Conservation (phyloP, 2,797 vertebrate genomes). For the Enteromius afrohamiltoni region DNA sequence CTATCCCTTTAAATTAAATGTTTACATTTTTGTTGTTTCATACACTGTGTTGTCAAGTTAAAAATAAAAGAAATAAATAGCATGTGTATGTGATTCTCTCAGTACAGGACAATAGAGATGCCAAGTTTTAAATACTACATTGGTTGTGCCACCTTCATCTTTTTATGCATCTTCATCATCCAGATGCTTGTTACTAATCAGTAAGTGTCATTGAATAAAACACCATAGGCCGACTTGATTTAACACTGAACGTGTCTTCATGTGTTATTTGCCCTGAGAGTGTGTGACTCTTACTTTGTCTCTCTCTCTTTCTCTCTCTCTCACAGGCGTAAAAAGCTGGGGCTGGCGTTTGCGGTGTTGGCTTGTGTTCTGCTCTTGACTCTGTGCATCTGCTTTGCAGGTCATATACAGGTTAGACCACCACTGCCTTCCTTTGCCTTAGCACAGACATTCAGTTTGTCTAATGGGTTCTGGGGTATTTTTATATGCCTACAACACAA, state of each 20-base stretch:
- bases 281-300: slow-evolving; percentile 8
- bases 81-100: slow-evolving; percentile 38
- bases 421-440: slow-evolving; percentile 16
- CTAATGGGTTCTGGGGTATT: background rate
- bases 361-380: slow-evolving; percentile 80
- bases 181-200: slow-evolving; percentile 84
- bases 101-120: slow-evolving; percentile 92
- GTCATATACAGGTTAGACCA: slow-evolving; percentile 85
- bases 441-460: slow-evolving; percentile 23
- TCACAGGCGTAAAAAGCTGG: slow-evolving; percentile 77
- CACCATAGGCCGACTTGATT: background rate
- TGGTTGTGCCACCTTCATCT: slow-evolving; percentile 85
- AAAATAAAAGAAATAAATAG: background rate
- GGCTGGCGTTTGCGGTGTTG: slow-evolving; percentile 82
- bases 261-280: background rate
- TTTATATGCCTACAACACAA: slow-evolving; percentile 19
- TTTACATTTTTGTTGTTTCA: background rate
- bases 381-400: slow-evolving; percentile 87
- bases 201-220: slow-evolving; percentile 76
- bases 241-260: background rate
- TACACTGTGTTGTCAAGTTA: background rate
- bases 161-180: slow-evolving; percentile 90
- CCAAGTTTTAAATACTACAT: slow-evolving; percentile 89
- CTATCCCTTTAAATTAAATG: background rate
- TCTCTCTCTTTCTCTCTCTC: slow-evolving; percentile 31